Conservation (phyloP, 2,113 vertebrate genomes). For the Coptodon bakossiorum region DNA sequence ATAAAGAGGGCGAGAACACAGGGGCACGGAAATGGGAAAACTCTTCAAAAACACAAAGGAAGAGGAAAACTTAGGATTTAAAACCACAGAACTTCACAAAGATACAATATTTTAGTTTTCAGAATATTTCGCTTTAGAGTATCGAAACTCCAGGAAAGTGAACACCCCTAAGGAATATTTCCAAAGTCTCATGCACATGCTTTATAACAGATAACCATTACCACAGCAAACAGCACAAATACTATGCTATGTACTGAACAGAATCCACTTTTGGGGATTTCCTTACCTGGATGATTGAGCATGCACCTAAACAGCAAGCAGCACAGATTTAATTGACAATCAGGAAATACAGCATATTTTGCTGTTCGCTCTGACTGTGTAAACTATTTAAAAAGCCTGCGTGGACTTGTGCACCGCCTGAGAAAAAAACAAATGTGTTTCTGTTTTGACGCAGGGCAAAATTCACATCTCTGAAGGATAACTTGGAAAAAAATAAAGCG, state of each 20-base stretch:
- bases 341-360: neutral
- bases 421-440: neutral
- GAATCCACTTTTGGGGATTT: neutral
- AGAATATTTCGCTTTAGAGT: neutral
- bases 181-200: neutral
- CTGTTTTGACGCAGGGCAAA: neutral
- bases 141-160: neutral
- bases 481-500: neutral
- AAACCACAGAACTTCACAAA: neutral
- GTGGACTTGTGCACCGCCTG: neutral
- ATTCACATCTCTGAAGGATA: conserved; percentile 1
- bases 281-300: neutral
- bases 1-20: neutral
- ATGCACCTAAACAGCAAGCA: neutral
- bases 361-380: neutral
- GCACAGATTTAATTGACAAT: conserved; percentile 1
- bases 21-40: neutral
- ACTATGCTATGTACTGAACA: neutral
- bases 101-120: neutral
- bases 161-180: neutral
- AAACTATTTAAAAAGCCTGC: conserved; percentile 23
- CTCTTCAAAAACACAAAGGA: neutral
- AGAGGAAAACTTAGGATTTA: neutral
- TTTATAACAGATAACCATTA: neutral
- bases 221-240: neutral